A percentile compares a stretch with the other conserved stretches of the same genome.
These are phyloP conservation scores for Morone saxatilis DNA, from an alignment of 2,113 vertebrate species.

Conservation along the genomic window DNA sequence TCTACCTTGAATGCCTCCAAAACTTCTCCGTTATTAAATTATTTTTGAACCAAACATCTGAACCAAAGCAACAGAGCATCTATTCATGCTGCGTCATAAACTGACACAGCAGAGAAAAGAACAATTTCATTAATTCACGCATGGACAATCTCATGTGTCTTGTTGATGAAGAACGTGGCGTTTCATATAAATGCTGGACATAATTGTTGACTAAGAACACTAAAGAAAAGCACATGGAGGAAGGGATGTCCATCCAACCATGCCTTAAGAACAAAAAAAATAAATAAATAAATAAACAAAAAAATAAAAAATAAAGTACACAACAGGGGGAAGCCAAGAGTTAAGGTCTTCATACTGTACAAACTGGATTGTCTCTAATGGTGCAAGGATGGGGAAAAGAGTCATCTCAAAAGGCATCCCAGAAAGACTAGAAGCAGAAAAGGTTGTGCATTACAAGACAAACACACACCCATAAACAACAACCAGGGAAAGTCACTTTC, in stretches of 20 bases:
- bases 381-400: background rate
- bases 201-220: background rate
- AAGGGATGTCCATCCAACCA: background rate
- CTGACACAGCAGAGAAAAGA: slow-evolving; percentile 7
- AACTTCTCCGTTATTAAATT: slow-evolving; percentile 42
- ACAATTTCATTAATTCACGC: slow-evolving; percentile 18
- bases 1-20: slow-evolving; percentile 1
- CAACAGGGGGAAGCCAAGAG: background rate
- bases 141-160: background rate
- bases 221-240: background rate
- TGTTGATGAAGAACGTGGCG: background rate
- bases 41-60: slow-evolving; percentile 37
- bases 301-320: background rate
- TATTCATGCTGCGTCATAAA: slow-evolving; percentile 61
- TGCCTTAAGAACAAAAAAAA: background rate
- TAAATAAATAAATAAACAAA: no score
- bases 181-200: background rate
- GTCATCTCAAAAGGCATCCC: background rate
- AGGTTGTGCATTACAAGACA: background rate
- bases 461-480: background rate
- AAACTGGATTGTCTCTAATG: background rate
- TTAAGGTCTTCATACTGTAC: background rate
- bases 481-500: background rate
- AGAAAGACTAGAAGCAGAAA: background rate
- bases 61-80: slow-evolving; percentile 47